Conservation (phyloP, 1,140 invertebrate genomes). For the Caenorhabditis latens region DNA sequence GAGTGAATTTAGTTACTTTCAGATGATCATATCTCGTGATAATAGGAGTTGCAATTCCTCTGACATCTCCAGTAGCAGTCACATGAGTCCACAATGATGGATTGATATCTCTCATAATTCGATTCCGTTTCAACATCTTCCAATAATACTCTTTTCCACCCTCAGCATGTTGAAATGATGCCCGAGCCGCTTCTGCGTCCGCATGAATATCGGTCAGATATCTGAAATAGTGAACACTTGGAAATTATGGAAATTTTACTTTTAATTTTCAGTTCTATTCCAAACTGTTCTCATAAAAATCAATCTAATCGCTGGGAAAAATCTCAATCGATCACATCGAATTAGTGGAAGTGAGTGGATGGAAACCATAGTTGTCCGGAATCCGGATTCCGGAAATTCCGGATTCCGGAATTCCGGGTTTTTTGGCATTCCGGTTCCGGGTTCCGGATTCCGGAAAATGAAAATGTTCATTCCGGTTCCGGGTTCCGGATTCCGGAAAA, state of each 20-base stretch:
- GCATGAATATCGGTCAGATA: constrained; percentile 70
- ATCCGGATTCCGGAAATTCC: no score
- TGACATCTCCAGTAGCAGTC: constrained; percentile 66
- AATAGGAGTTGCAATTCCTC: constrained; percentile 61
- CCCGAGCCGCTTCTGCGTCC: constrained; percentile 61
- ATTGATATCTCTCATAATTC: constrained; percentile 68
- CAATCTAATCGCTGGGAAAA: no score
- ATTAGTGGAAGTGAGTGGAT: no score
- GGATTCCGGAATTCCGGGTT: no score
- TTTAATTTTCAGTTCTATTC: neutral
- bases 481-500: no score
- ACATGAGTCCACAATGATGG: constrained; percentile 58
- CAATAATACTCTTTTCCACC: constrained; percentile 71
- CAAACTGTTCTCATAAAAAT: neutral
- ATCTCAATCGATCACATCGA: no score
- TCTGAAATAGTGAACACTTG: constrained; percentile 25
- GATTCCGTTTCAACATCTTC: constrained; percentile 70
- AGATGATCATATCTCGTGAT: constrained; percentile 67
- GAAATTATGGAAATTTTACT: neutral
- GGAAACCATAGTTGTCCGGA: no score
- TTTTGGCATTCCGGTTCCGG: no score
- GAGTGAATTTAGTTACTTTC: constrained; percentile 18
- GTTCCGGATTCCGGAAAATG: no score
- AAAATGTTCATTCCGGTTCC: no score
- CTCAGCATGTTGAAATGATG: constrained; percentile 66